Evolutionary conservation across 2,888 invertebrate species (phyloP).

Genomic region (Drosophila falleni): DNA sequence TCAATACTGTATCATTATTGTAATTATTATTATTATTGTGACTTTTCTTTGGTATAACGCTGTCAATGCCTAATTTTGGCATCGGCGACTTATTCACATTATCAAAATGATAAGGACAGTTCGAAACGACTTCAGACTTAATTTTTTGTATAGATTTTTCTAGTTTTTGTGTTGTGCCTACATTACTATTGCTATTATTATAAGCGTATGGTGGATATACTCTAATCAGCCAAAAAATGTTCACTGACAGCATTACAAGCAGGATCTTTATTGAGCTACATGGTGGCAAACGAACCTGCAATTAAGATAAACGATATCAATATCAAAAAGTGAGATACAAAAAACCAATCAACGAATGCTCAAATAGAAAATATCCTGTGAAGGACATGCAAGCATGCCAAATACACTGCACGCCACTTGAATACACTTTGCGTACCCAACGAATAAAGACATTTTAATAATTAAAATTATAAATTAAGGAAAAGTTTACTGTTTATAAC

Average conservation of each 20-base stretch:
- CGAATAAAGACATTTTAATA: neutral
- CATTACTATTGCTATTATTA: slow-evolving; percentile 1
- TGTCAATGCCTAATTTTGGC: slow-evolving; percentile 29
- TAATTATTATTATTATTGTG: slow-evolving; percentile 18
- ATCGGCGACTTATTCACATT: slow-evolving; percentile 26
- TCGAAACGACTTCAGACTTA: slow-evolving; percentile 11
- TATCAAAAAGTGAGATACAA: neutral
- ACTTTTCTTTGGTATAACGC: slow-evolving; percentile 2
- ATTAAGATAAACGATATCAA: neutral
- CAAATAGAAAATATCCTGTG: neutral
- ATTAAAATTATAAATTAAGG: neutral
- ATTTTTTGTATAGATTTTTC: slow-evolving; percentile 6
- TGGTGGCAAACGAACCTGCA: slow-evolving; percentile 54
- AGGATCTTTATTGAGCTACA: slow-evolving; percentile 56
- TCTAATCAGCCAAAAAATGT: slow-evolving; percentile 63
- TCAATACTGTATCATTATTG: slow-evolving; percentile 64
- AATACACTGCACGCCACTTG: too few relatives aligned
- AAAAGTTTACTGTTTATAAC: neutral
- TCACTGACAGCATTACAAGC: slow-evolving; percentile 50
- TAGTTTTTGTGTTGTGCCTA: slow-evolving; percentile 4
- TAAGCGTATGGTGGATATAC: slow-evolving; percentile 54
- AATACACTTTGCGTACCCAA: neutral
- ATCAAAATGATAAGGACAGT: slow-evolving; percentile 49
- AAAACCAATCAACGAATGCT: neutral
- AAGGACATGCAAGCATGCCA: neutral